Evolutionary conservation across 2,113 vertebrate genomes (phyloP).

Genomic region (Phoxinus phoxinus): DNA sequence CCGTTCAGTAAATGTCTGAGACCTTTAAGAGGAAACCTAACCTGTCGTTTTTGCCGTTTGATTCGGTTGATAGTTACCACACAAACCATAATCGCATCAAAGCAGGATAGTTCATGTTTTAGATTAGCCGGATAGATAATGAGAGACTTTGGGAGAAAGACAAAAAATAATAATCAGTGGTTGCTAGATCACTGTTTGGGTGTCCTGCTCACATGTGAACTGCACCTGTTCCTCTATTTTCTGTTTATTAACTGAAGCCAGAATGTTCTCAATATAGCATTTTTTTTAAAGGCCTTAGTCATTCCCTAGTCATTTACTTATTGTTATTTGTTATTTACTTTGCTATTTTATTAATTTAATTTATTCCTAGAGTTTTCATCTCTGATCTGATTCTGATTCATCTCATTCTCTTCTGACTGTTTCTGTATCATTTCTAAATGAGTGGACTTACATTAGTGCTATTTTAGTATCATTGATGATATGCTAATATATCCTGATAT

Average conservation of each 20-base stretch:
- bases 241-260: not conserved
- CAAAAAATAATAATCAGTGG: not conserved
- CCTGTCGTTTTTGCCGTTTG: not conserved
- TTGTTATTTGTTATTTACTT: not conserved
- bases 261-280: not conserved
- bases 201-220: conserved; percentile 18
- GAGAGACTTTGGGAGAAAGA: not conserved
- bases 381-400: too few species aligned
- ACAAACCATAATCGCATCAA: not conserved
- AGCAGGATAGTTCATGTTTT: not conserved
- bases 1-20: not conserved
- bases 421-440: too few species aligned
- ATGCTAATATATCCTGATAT: too few species aligned
- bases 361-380: too few species aligned
- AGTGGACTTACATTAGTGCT: too few species aligned
- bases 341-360: too few species aligned
- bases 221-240: conserved; percentile 29
- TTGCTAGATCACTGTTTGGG: conserved; percentile 1
- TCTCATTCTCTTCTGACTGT: too few species aligned
- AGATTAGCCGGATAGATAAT: not conserved
- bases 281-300: not conserved
- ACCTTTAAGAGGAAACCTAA: not conserved
- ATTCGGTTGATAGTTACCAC: not conserved
- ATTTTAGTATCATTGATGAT: too few species aligned
- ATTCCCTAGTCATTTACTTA: not conserved